Evolutionary conservation across 2,797 vertebrate genomes (phyloP), one percentile per base, ranked within the genome.

Genomic region (Acanthopagrus latus): DNA sequence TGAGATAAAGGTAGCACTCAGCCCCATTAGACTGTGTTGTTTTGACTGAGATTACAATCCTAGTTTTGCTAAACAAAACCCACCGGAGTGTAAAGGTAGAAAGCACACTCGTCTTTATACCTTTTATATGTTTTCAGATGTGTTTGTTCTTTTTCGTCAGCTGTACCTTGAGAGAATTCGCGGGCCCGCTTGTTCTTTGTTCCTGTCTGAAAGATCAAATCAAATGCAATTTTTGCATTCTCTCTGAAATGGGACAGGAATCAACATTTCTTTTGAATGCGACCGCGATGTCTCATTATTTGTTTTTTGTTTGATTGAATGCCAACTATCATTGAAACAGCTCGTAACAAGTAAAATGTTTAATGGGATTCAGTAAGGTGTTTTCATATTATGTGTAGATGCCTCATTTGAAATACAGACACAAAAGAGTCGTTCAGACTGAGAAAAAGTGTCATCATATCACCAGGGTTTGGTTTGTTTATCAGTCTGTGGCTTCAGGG

Each of bases 401-500:
- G 8, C 4, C 67, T 21, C 17, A 46, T 33, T 63, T 71, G 29
- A 69, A 21, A 51, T 43, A 2, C n/a, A 57, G 46, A 33, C 10
- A 48, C 44, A 57, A 72, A 86, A 58, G 57, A 72, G 27, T 33
- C 58, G 23, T 0, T 57, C 29, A 66, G 55, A 16, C 63, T 25
- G 41, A 60, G 33, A 69, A 46, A 10, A 1, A 63, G 43, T 27
- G 29, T 47, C 29, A 75, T 70, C 65, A 62, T 64, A 78, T 71
- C 51, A 71, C 52, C 20, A 55, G 27, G 56, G 64, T 60, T 76
- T 82, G 69, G 51, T 85, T 88, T 81, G 79, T 80, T 74, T 75
- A 66, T 75, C 46, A 69, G 43, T 84, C 68, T 50, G 74, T 64
- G 51, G 78, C 66, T 83, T 87, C 50, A 33, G 75, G 63, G 74